Evolutionary conservation across 2,888 invertebrate species (phyloP).

Genomic region (Steinernema hermaphroditum): DNA sequence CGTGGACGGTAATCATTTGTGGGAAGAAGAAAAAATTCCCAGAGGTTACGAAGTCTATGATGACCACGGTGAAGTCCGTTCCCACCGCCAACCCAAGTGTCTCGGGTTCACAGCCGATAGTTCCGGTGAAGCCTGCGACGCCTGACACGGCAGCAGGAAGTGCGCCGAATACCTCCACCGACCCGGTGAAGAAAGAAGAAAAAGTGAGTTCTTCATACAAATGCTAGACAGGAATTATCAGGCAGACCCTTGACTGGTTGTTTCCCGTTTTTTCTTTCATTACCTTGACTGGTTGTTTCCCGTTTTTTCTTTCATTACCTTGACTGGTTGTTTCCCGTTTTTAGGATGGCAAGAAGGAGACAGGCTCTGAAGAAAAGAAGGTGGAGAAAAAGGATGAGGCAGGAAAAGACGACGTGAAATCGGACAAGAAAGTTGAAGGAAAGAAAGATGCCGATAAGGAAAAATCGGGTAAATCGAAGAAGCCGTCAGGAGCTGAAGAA

Average conservation of each 20-base stretch:
- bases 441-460: constrained; percentile 1
- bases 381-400: background rate
- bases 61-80: background rate
- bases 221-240: too few species aligned
- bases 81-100: background rate
- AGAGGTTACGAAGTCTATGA: background rate
- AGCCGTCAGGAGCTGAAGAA: background rate
- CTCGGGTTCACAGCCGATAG: background rate
- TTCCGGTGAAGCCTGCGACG: background rate
- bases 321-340: background rate
- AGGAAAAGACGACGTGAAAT: background rate
- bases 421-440: background rate
- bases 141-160: background rate
- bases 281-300: too few species aligned
- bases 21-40: background rate
- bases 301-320: background rate
- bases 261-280: too few species aligned
- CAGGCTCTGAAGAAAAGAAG: background rate
- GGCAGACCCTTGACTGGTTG: too few species aligned
- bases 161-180: background rate
- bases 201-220: too few species aligned
- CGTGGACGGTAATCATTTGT: constrained; percentile 4
- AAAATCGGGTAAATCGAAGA: background rate
- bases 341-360: background rate
- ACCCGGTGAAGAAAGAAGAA: background rate